Evolutionary conservation across 1,140 invertebrate species (phyloP).

Genomic region (Plectrocnemia conspersa): DNA sequence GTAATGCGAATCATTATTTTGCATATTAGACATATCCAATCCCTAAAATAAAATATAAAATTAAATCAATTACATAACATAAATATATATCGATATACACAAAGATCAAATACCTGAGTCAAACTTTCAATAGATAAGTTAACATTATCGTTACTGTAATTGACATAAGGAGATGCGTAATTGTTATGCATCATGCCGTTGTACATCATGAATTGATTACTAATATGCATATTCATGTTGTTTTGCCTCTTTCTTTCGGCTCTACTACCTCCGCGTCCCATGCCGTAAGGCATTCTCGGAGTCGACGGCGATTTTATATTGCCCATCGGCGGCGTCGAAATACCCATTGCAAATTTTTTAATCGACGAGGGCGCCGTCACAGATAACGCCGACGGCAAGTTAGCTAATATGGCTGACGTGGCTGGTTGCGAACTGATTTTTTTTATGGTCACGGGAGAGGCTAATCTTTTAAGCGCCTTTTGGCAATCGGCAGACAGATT

Average conservation of each 20-base stretch:
- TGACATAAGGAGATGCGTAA: too few species aligned
- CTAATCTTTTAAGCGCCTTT: slow-evolving; percentile 21
- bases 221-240: background rate
- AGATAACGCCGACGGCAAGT: background rate
- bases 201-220: background rate
- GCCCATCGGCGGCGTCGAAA: too few species aligned
- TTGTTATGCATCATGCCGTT: too few species aligned
- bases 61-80: background rate
- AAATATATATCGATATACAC: background rate
- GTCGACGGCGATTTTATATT: too few species aligned
- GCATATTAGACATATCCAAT: slow-evolving; percentile 42
- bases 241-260: too few species aligned
- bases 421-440: background rate
- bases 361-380: background rate
- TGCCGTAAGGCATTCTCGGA: too few species aligned
- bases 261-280: too few species aligned
- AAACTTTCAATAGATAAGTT: slow-evolving; percentile 49
- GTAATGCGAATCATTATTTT: slow-evolving; percentile 21
- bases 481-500: background rate
- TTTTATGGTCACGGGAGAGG: slow-evolving; percentile 12
- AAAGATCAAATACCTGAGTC: slow-evolving; percentile 45
- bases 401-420: background rate
- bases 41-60: slow-evolving; percentile 38
- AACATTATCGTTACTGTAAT: slow-evolving; percentile 48
- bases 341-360: background rate